Evolutionary conservation across 2,113 vertebrate species (phyloP), one percentile per base, ranked within the genome.

Genomic region (Myrmophylax atrothorax): DNA sequence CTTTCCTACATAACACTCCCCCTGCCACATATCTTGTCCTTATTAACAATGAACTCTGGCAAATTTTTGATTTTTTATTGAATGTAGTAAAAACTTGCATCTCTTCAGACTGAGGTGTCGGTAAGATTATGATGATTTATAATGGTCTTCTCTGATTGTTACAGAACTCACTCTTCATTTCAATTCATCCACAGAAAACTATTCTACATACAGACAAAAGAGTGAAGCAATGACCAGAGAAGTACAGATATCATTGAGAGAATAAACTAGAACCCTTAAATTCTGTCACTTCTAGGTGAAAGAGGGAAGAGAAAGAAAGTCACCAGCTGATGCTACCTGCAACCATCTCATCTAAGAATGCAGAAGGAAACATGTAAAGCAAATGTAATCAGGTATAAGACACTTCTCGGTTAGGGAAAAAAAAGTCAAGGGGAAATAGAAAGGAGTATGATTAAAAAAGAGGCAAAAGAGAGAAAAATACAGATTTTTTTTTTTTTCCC

Each of bases 381-480:
- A 94, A 84, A 89, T 52, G 20, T 75, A 84, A 95, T 89, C 56
- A 94, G 24, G 60, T 37, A 31, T 31, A 81, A 89, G 33, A 90
- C 84, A 70, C 73, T 93, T 84, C 64, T 77, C 72, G n/a, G 14
- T 38, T 44, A 38, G 26, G 11, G 20, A 44, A 60, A n/a, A 68
- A 47, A 75, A 55, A 82, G 76, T 50, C 31, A 84, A 73, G 37
- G 70, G 68, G 47, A 28, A 70, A 70, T 89, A 63, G 59, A 82
- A 83, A 86, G 40, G n/a, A 76, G 25, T 50, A 85, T 22, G 11
- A 72, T 84, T 84, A 69, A 88, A 82, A 82, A 86, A 88, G 85
- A 95, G 74, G 52, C 49, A 88, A 89, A 79, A 77, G 72, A 89
- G 67, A 96, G 62, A 82, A 91, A 92, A 86, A 90, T 60, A 96